Percentiles rank a stretch among this genome's conserved stretches.
phyloP scores from a whole-genome alignment of 2,888 invertebrate genomes.

The Lomographa bimaculata region DNA sequence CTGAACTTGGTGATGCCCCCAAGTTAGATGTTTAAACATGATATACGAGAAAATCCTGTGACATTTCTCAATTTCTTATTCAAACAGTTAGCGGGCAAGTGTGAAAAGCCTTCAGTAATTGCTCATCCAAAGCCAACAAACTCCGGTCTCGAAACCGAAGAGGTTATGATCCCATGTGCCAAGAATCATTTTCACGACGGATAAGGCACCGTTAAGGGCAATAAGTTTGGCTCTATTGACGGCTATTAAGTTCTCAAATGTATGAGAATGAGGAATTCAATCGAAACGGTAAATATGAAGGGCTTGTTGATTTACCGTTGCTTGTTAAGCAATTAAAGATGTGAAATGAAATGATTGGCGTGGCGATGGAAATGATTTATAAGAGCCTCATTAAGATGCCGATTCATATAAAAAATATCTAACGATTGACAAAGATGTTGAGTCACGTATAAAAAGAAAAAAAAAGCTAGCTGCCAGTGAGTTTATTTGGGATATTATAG shows the following conservation, averaged over 20 bases:
- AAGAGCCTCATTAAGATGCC: no score
- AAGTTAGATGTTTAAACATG: constrained; percentile 25
- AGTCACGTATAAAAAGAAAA: no score
- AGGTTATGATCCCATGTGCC: constrained; percentile 5
- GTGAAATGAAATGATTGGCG: constrained; percentile 1
- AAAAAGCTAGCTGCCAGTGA: no score
- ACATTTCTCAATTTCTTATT: constrained; percentile 64
- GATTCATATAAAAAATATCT: no score
- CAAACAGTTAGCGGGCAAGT: constrained; percentile 66
- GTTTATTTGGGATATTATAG: no score
- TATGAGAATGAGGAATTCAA: constrained; percentile 19
- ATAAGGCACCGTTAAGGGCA: constrained; percentile 12
- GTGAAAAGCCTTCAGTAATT: constrained; percentile 76
- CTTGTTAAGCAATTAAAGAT: constrained; percentile 17
- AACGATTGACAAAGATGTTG: no score
- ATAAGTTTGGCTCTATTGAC: constrained; percentile 23
- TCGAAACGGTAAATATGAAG: constrained; percentile 26
- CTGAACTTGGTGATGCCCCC: constrained; percentile 35
- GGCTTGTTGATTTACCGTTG: constrained; percentile 15
- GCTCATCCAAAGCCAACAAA: constrained; percentile 55
- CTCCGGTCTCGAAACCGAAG: constrained; percentile 15
- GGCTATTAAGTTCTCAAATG: constrained; percentile 13
- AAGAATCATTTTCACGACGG: constrained; percentile 5
- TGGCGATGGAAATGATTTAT: no score
- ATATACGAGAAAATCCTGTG: constrained; percentile 51